Conservation (phyloP, 2,113 vertebrate species). For the Acrocephalus kingi region DNA sequence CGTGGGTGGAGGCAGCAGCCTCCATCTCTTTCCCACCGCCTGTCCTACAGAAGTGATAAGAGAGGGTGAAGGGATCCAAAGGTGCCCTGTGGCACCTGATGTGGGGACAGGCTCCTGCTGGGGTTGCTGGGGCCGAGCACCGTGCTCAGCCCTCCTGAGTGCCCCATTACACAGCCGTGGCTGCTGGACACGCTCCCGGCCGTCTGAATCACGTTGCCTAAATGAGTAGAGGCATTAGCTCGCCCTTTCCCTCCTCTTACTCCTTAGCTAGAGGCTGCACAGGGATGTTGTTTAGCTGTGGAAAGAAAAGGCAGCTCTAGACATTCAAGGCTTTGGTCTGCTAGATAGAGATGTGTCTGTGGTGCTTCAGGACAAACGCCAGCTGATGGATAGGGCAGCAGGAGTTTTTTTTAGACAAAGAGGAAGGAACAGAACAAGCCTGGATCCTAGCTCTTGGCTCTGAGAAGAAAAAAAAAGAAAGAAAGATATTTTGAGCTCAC, state of each 20-base stretch:
- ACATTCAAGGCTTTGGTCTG: neutral
- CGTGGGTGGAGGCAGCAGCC: neutral
- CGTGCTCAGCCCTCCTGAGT: rapidly evolving
- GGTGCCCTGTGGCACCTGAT: rapidly evolving
- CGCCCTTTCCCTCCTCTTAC: neutral
- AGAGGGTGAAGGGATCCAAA: neutral
- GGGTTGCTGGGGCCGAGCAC: neutral
- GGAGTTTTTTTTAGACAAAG: neutral
- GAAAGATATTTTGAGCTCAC: neutral
- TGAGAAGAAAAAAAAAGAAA: neutral
- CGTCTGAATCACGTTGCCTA: rapidly evolving
- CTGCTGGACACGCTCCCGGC: rapidly evolving
- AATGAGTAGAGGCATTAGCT: neutral
- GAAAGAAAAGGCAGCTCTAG: neutral
- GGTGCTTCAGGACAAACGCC: neutral
- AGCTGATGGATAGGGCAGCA: neutral
- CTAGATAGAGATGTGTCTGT: neutral
- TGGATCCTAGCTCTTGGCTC: slow-evolving; percentile 25
- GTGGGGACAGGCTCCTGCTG: neutral
- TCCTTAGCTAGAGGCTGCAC: neutral
- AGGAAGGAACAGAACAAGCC: slow-evolving; percentile 29
- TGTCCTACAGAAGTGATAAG: neutral
- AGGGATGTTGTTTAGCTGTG: neutral
- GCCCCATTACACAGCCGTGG: rapidly evolving
- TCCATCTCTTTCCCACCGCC: neutral